Base-by-base conservation (phyloP, 2,113 vertebrate genomes). In the Pteruthius melanotis region DNA sequence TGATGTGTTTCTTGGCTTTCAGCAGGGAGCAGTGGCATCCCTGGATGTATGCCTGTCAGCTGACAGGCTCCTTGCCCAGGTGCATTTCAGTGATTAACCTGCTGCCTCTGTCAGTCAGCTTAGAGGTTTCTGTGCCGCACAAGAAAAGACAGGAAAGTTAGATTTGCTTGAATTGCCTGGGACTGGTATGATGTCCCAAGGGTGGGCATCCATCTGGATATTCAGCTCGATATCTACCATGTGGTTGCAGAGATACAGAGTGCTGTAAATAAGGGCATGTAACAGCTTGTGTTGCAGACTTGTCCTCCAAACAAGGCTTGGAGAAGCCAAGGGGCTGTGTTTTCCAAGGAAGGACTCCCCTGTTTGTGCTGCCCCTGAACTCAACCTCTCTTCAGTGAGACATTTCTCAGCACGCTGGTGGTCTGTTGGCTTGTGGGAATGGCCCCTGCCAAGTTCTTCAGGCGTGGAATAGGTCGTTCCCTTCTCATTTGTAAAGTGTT, bases 361-460 rank as follows among this genome's bases (percentile, higher is more conserved):
- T 69, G 10, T 64, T 76, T 86, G 54, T 49, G 68, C 59, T 85
- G 63, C 39, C 64, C 33, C 60, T 86, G 59, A 89, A 70, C 53
- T 33, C 69, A 53, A 2, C 14, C 22, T 12, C 20, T 77, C 24
- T 85, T 61, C 78, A 44, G 42, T 1, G 1, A 69, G 78, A 69
- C 22, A 6, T 33, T 53, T 85, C 49, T 89, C 1, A 0, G 45
- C 61, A 42, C 0, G 0, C 75, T 11, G 2, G 57, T 82, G 37
- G 39, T 91, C 72, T 44, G 30, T 31, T 90, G 85, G 39, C 75
- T 79, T 52, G 50, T 69, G 59, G 59, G 39, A 49, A 90, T 19
- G 21, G 59, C 35, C 30, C 23, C 75, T 90, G 93, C 84, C 66
- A 86, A 85, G 60, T 74, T 95, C 70, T 74, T 94, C 92, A 86